Base-by-base conservation (phyloP, 2,888 invertebrate species). In the Girardia tigrina region DNA sequence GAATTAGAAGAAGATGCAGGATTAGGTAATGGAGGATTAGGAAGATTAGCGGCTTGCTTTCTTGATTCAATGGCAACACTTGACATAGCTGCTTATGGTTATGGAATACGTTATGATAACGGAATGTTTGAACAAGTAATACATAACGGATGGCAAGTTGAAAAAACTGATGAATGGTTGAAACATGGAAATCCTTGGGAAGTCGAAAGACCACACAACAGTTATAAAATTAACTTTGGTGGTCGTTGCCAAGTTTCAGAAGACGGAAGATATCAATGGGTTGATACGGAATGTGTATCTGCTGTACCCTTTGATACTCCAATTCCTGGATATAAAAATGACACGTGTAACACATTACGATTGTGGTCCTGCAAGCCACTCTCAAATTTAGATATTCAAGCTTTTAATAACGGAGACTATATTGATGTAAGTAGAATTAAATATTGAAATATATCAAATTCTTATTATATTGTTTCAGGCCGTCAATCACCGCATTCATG, bases 121-220 rank as follows among this genome's bases (percentile, higher is more conserved):
- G 98, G 98, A 79, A 98, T 99, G 82, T 99, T 98, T 84, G 90
- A 94, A 0, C 98, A 98, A 85, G 90, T 91, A 85, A 94, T 98
- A 80, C 88, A 89, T 79, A 90, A 95, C 81, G 95, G 97, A 1
- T 95, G 94, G 85, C 94, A 97, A 86, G 81, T 90, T 76, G 98
- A 99, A 85, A 95, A 97, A 83, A 97, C 98, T 0, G 98, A 99
- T 82, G 97, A 99, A 85, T 99, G 98, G 98, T 87, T 98, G 80
- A 88, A 95, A n/a, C 95, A 89, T 86, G 97, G 95, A 77, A 97
- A 95, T 85, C 97, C 98, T 0, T 98, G 97, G 98, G 98, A 99
- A 86, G 98, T 97, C 86, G 94, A 95, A 0, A 88, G 98, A 69
- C 98, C 98, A 0, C 98, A 99, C 86, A 97, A 91, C 84, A 94